phyloP scores from a whole-genome alignment of 2,113 vertebrate species.

The Stegastes partitus region DNA sequence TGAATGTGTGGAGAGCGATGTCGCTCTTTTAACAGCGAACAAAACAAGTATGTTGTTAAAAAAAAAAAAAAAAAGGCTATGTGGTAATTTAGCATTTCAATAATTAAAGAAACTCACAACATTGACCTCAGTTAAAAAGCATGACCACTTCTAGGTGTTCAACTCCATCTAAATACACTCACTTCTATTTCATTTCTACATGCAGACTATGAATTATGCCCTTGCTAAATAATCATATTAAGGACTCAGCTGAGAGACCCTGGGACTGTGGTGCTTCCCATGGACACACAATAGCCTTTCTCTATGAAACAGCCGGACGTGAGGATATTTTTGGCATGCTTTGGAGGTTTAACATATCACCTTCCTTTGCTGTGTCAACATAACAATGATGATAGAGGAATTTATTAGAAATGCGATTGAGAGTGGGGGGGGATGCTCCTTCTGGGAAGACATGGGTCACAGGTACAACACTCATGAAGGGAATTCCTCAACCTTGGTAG shows the following conservation, averaged over 20 bases:
- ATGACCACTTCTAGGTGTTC: neutral
- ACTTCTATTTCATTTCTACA: neutral
- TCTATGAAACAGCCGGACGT: slow-evolving; percentile 77
- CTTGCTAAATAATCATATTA: slow-evolving; percentile 4
- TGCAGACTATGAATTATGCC: neutral
- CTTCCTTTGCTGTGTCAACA: slow-evolving; percentile 70
- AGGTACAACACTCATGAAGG: slow-evolving; percentile 48
- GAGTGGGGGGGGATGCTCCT: slow-evolving; percentile 15
- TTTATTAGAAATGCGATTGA: slow-evolving; percentile 79
- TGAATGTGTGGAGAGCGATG: slow-evolving; percentile 22
- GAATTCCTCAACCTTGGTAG: slow-evolving; percentile 42
- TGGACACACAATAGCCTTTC: slow-evolving; percentile 83
- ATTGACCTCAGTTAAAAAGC: slow-evolving; percentile 8
- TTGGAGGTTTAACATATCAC: slow-evolving; percentile 71
- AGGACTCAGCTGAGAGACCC: slow-evolving; percentile 71
- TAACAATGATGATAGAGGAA: slow-evolving; percentile 76
- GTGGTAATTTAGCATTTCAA: slow-evolving; percentile 32
- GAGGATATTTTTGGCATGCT: slow-evolving; percentile 80
- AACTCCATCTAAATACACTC: neutral
- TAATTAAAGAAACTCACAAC: slow-evolving; percentile 28
- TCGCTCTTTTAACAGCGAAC: neutral
- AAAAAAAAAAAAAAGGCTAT: slow-evolving; percentile 15
- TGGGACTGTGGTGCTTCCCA: slow-evolving; percentile 75
- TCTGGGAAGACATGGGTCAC: slow-evolving; percentile 68
- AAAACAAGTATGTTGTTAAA: slow-evolving; percentile 21